Base-by-base conservation (phyloP, 2,888 invertebrate species). In the Catocala nupta region DNA sequence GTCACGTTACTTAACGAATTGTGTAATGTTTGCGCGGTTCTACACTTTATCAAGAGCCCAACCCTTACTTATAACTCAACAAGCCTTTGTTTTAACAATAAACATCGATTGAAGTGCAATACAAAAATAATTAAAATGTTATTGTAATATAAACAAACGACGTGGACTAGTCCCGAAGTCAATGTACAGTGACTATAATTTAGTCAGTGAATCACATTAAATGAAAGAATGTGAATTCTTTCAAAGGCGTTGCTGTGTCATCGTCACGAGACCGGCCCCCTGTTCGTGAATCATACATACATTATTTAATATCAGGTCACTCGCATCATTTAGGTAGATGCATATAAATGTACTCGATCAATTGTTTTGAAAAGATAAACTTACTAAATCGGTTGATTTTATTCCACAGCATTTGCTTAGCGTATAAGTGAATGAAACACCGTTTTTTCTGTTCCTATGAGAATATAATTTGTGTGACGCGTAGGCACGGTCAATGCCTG, bases 201-300 rank as follows among this genome's bases (percentile, higher is more conserved):
- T 71, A 79, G 72, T 75, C 82, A 80, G 76, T 81, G 77, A 80
- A 72, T 73, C 75, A 79, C 65, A 73, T 80, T 66, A 64, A 68
- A 70, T 67, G 63, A 68, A 78, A 70, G 71, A 74, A 75, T 71
- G 68, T 66, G 67, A 50, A 57, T 69, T 65, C 63, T 73, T 73
- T 57, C 55, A 42, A 62, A 63, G 59, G 50, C 60, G 61, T 43
- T 61, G 64, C 60, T 62, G 54, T 69, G 70, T 68, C 70, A 74
- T 75, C 66, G 75, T 70, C 71, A 68, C 59, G 55, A 64, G 57
- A 25, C 49, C 44, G 57, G 56, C 50, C 64, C 51, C 51, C 68
- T 8, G 44, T 54, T 43, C 55, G 55, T 77, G 71, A 77, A 68
- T 78, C 70, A 74, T 59, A 61, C 56, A 54, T 39, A 47, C 49